Conservation (phyloP, 2,113 vertebrate species). For the Amblyornis subalaris region DNA sequence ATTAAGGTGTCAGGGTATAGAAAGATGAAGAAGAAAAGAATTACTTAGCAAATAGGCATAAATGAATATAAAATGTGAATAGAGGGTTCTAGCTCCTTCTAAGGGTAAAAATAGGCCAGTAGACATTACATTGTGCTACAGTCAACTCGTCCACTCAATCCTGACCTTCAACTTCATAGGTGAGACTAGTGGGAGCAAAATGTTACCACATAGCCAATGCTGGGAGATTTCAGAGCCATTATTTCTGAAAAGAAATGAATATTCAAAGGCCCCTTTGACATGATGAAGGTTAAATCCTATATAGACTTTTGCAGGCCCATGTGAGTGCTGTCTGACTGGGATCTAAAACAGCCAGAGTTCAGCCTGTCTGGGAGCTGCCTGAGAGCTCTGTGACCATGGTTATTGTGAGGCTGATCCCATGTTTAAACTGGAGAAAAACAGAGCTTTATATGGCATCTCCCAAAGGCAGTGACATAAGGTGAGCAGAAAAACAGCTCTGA, state of each 20-base stretch:
- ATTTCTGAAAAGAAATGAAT: constrained; percentile 39
- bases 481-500: neutral
- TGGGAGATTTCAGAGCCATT: constrained; percentile 20
- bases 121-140: neutral
- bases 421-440: neutral
- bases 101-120: neutral
- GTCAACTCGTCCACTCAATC: neutral
- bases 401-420: neutral
- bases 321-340: neutral
- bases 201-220: neutral
- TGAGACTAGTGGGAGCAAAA: neutral
- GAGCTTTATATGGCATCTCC: neutral
- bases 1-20: constrained; percentile 58
- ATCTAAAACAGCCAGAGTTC: neutral
- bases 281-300: constrained; percentile 26
- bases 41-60: constrained; percentile 52
- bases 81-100: neutral
- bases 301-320: neutral
- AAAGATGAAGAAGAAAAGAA: constrained; percentile 49
- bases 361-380: neutral
- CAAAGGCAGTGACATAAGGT: neutral
- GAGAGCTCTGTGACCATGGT: neutral
- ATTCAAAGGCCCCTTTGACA: neutral
- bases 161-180: constrained; percentile 7
- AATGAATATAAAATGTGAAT: constrained; percentile 50